Evolutionary conservation across 2,797 vertebrate species (phyloP).

Genomic region (Sebastes minor): DNA sequence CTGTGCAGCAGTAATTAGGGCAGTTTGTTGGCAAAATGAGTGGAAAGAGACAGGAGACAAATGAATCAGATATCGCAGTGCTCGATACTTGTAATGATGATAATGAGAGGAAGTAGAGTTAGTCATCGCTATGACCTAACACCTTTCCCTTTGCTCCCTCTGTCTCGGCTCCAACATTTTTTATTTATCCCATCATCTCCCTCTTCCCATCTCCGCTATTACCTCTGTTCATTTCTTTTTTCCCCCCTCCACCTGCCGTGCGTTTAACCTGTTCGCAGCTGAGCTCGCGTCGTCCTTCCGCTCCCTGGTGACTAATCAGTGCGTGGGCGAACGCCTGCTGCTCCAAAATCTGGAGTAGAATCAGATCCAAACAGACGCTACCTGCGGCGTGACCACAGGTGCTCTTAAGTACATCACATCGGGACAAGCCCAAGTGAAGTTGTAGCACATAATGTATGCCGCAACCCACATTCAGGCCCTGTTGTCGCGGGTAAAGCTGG

Average conservation of each 20-base stretch:
- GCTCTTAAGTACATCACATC: neutral
- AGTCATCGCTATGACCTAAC: slow-evolving; percentile 1
- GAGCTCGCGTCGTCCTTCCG: slow-evolving; percentile 14
- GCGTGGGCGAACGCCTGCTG: slow-evolving; percentile 57
- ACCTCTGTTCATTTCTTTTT: neutral
- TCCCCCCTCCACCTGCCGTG: neutral
- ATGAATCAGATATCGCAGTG: slow-evolving; percentile 13
- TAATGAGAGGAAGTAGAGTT: slow-evolving; percentile 17
- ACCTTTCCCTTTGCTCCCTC: neutral
- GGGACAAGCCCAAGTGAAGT: neutral
- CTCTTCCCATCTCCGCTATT: neutral
- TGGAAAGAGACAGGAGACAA: slow-evolving; percentile 38
- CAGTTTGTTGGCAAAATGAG: slow-evolving; percentile 32
- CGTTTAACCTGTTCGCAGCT: slow-evolving; percentile 46
- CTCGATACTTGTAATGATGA: slow-evolving; percentile 12
- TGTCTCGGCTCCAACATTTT: neutral
- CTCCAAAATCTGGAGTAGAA: slow-evolving; percentile 47
- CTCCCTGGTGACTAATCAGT: slow-evolving; percentile 51
- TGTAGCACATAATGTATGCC: slow-evolving; percentile 2
- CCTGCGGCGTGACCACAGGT: slow-evolving; percentile 40
- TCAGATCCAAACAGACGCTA: slow-evolving; percentile 13
- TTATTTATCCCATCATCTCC: neutral
- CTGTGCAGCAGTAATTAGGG: slow-evolving; percentile 44
- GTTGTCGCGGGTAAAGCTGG: slow-evolving; percentile 26
- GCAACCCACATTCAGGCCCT: neutral